Evolutionary conservation across 2,113 vertebrate species (phyloP).

Genomic region (Leiothrix lutea): DNA sequence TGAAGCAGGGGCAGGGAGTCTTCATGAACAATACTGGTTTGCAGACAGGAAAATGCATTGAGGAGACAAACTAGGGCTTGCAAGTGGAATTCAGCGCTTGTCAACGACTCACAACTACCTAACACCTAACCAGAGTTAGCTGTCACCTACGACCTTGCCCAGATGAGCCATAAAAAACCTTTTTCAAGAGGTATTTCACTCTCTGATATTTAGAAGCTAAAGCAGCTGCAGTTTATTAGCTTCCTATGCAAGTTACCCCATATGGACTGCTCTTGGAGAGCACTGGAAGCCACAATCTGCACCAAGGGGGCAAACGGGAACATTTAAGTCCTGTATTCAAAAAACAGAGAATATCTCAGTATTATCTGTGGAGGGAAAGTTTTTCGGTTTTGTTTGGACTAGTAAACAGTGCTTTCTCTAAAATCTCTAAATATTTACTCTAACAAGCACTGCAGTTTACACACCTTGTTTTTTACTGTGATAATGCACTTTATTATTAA

Average conservation of each 20-base stretch:
- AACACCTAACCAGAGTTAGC: neutral
- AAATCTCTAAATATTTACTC: neutral
- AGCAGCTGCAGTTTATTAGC: neutral
- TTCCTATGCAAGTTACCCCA: neutral
- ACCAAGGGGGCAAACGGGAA: neutral
- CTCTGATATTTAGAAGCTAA: neutral
- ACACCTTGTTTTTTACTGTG: neutral
- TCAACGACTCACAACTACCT: neutral
- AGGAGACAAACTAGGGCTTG: neutral
- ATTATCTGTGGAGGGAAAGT: neutral
- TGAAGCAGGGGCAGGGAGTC: neutral
- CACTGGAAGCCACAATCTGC: neutral
- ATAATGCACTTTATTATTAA: constrained; percentile 24
- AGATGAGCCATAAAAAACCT: neutral
- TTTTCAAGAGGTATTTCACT: neutral
- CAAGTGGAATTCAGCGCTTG: neutral
- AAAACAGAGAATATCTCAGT: neutral
- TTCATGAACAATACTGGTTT: neutral
- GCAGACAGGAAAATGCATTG: neutral
- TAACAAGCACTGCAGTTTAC: neutral
- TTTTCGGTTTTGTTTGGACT: neutral
- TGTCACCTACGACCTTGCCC: neutral
- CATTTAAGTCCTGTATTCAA: neutral
- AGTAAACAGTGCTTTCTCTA: neutral
- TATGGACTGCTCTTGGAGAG: neutral